Evolutionary conservation across 2,113 vertebrate genomes (phyloP).

Genomic region (Geococcyx californianus): DNA sequence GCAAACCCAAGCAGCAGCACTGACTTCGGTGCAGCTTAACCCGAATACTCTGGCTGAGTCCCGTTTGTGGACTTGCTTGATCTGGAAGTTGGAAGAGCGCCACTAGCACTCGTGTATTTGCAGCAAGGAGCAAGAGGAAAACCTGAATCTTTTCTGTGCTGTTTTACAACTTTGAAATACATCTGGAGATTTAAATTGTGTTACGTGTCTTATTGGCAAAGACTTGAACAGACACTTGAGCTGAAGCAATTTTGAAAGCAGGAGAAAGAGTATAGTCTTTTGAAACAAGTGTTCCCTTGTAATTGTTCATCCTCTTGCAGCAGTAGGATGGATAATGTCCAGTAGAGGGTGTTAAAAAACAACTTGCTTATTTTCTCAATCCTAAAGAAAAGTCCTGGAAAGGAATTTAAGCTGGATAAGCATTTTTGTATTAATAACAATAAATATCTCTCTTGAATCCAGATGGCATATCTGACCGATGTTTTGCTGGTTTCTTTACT

Average conservation of each 20-base stretch:
- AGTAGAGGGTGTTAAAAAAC: neutral
- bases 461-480: neutral
- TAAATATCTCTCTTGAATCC: constrained; percentile 17
- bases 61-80: neutral
- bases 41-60: neutral
- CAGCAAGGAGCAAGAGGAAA: neutral
- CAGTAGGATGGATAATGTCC: neutral
- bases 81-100: neutral
- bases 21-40: neutral
- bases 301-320: neutral
- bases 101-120: neutral
- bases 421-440: neutral
- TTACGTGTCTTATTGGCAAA: neutral
- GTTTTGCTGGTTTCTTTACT: neutral
- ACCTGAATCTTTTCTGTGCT: neutral
- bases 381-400: neutral
- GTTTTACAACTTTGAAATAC: neutral
- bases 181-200: neutral
- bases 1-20: neutral
- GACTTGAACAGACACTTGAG: neutral
- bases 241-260: neutral
- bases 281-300: neutral
- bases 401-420: neutral
- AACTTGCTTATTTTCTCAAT: neutral
- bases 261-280: neutral